Evolutionary conservation across 2,113 vertebrate genomes (phyloP), one percentile per base, ranked within the genome.

Genomic region (Sphaerodactylus townsendi): DNA sequence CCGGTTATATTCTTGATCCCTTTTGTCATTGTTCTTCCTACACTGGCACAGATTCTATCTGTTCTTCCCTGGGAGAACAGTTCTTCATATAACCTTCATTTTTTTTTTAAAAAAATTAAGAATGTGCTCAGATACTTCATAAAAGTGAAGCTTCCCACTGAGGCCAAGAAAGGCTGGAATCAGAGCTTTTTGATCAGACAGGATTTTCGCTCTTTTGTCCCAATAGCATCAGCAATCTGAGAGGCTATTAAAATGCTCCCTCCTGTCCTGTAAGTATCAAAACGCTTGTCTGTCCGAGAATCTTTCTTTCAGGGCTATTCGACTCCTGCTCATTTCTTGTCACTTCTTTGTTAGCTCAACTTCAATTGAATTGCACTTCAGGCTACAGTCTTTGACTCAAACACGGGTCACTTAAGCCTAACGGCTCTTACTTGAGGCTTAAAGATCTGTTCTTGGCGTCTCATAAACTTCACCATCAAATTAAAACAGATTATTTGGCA

Each of bases 251-350:
- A 79, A 79, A 78, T 46, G 66, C 33, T 19, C 64, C 53, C 64
- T 10, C 62, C 65, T 66, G 56, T 79, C 70, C 69, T 85, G 69
- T 53, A 72, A 65, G 77, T 78, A 86, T 82, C 66, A 82, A 77
- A 82, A 59, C n/a, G 66, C 82, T 76, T 68, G 77, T 15, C 33
- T 17, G 23, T 37, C 30, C 56, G 30, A 59, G 15, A 14, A 35
- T 46, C 64, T 0, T 10, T 0, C 59, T 13, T 73, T 25, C 23
- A 1, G 5, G 53, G n/a, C 30, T 23, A 35, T n/a, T 25, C 14
- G 2, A 33, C 50, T 68, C n/a, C 0, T 4, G 30, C 14, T 25
- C 1, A 56, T 33, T 73, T 9, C 35, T 48, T 21, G 53, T 77
- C 30, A 15, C 37, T 33, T 50, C 30, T 35, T 72, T 78, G 66